phyloP scores from a whole-genome alignment of 2,797 vertebrate species.

The Tachyglossus aculeatus region DNA sequence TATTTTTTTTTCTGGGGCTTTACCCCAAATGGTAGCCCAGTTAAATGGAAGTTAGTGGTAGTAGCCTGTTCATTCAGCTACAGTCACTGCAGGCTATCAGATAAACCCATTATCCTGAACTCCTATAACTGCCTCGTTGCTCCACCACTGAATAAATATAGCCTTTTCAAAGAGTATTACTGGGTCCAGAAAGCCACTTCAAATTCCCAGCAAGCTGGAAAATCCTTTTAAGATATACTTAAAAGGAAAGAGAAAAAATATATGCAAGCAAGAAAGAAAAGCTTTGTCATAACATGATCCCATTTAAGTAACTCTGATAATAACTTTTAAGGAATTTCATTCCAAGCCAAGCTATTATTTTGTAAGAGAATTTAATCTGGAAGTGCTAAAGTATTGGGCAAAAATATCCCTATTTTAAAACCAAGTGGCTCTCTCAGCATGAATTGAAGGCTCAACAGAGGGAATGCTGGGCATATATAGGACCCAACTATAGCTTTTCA shows the following conservation, averaged over 20 bases:
- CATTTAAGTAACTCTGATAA: background rate
- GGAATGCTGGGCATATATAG: background rate
- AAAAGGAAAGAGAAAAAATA: background rate
- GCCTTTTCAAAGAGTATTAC: background rate
- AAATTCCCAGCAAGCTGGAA: constrained; percentile 10
- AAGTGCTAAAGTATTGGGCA: background rate
- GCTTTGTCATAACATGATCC: background rate
- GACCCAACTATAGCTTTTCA: background rate
- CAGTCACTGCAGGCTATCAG: background rate
- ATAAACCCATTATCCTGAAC: constrained; percentile 22
- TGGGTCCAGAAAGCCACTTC: constrained; percentile 14
- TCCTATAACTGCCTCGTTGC: background rate
- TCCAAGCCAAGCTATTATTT: background rate
- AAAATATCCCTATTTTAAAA: background rate
- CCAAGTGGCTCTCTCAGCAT: no score
- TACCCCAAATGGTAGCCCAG: constrained; percentile 24
- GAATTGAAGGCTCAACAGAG: no score
- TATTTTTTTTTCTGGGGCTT: constrained; percentile 51
- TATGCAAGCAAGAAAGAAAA: background rate
- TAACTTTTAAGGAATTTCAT: constrained; percentile 1
- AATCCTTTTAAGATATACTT: background rate
- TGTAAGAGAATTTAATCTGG: background rate
- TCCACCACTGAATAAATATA: background rate
- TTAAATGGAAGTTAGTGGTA: constrained; percentile 32
- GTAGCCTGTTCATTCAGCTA: constrained; percentile 1